phyloP scores from a whole-genome alignment of 2,113 vertebrate species.

The Heterocephalus glaber region DNA sequence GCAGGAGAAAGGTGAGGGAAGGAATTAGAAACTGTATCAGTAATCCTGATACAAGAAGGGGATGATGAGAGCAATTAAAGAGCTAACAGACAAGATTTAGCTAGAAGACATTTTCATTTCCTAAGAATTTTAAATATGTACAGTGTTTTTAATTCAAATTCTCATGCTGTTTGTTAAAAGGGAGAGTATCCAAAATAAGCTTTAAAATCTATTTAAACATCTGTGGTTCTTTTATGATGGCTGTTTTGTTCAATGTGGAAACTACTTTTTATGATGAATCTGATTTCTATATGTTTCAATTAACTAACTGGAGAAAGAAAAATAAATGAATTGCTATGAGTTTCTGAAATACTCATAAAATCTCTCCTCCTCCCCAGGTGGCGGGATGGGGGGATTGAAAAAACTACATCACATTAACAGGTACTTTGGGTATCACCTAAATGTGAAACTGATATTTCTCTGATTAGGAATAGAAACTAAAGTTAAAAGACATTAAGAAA shows the following conservation, averaged over 20 bases:
- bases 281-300: conserved; percentile 13
- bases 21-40: neutral
- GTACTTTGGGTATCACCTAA: neutral
- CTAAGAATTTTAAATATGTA: conserved; percentile 20
- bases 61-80: neutral
- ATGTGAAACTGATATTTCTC: conserved; percentile 33
- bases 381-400: neutral
- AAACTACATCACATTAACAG: neutral
- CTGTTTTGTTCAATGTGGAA: conserved; percentile 23
- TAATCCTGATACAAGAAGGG: neutral
- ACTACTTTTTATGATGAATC: conserved; percentile 19
- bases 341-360: conserved; percentile 56
- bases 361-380: neutral
- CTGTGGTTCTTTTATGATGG: neutral
- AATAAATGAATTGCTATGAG: neutral
- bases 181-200: conserved; percentile 14
- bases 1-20: neutral
- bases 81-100: neutral
- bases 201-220: conserved; percentile 23
- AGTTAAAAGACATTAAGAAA: conserved; percentile 24
- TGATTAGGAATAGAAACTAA: neutral
- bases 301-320: conserved; percentile 32
- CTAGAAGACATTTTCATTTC: neutral
- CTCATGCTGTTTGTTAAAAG: conserved; percentile 26
- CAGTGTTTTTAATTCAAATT: conserved; percentile 31